Evolutionary conservation across 1,140 invertebrate genomes (phyloP), one percentile per base, ranked within the genome.

Genomic region (Lasaia peninsularis): DNA sequence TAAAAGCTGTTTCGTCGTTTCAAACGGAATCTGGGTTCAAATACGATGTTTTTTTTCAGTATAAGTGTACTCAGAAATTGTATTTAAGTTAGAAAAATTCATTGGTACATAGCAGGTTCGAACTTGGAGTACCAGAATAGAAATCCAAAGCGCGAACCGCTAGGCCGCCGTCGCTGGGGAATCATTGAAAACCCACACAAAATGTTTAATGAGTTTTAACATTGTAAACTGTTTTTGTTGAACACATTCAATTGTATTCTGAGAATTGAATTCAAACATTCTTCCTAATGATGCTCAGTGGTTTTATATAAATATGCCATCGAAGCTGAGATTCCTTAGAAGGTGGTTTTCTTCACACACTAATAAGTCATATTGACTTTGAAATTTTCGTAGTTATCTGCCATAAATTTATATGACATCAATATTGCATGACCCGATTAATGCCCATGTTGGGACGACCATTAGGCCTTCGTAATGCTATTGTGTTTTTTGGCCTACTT

Each of bases 371-470:
- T 77, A 81, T 84, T 75, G 81, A 84, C 77, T 86, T 83, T 84
- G 55, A 78, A 71, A 80, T 84, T 71, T 65, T 57, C 70, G 63
- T 78, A 74, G 74, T 67, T 73, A 69, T 66, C 60, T 73, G 73
- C 79, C 56, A 88, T 86, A 85, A 88, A 86, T 86, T 82, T 74
- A 60, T 62, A 68, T 73, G 68, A 81, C 85, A 88, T 88, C 83
- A 86, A 86, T 86, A 86, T 86, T 88, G 81, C 82, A 88, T 88
- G 83, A 85, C 67, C 74, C 81, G 76, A 80, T 86, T 83, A 86
- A 88, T 88, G 83, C 80, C 81, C 81, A 86, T 88, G 85, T 88
- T 85, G 68, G 73, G 73, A 56, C 56, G 74, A 71, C 81, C 85
- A 86, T 84, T 88, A 84, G 75, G 73, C 63, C 72, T 70, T 77